Conservation (phyloP, 2,797 vertebrate genomes). For the Sitta carolinensis region DNA sequence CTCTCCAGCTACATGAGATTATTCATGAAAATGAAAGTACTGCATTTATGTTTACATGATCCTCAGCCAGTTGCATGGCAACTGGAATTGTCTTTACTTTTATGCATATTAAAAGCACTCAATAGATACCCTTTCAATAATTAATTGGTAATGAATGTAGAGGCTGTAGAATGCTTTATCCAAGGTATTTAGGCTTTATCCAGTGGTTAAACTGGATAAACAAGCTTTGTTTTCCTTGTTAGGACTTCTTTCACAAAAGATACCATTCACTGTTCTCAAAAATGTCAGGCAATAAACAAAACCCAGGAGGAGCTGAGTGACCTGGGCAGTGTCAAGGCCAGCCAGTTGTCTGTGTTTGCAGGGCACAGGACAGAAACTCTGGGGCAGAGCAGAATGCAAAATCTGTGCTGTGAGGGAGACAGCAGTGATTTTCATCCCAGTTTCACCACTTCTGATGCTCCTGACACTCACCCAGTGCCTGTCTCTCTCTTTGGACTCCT, state of each 20-base stretch:
- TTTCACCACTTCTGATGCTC: background rate
- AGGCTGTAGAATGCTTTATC: background rate
- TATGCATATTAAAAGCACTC: constrained; percentile 52
- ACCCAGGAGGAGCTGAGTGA: background rate
- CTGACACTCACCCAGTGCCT: background rate
- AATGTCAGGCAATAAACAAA: background rate
- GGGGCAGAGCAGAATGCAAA: background rate
- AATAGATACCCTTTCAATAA: constrained; percentile 62
- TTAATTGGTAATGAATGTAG: constrained; percentile 59
- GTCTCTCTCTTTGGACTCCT: background rate
- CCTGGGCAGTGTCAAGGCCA: background rate
- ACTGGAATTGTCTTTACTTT: constrained; percentile 64
- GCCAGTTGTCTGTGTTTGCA: background rate
- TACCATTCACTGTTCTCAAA: background rate
- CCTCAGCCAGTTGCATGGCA: constrained; percentile 36
- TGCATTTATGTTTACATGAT: constrained; percentile 24
- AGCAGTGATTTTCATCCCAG: background rate
- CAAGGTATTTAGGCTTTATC: background rate
- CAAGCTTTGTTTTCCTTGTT: background rate
- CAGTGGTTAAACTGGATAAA: background rate
- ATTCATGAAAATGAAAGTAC: constrained; percentile 20
- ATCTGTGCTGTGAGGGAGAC: background rate
- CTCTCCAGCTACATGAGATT: background rate
- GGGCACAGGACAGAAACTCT: background rate
- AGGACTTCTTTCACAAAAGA: background rate